Base-by-base conservation (phyloP, 1,140 invertebrate species). In the Anthonomus grandis region DNA sequence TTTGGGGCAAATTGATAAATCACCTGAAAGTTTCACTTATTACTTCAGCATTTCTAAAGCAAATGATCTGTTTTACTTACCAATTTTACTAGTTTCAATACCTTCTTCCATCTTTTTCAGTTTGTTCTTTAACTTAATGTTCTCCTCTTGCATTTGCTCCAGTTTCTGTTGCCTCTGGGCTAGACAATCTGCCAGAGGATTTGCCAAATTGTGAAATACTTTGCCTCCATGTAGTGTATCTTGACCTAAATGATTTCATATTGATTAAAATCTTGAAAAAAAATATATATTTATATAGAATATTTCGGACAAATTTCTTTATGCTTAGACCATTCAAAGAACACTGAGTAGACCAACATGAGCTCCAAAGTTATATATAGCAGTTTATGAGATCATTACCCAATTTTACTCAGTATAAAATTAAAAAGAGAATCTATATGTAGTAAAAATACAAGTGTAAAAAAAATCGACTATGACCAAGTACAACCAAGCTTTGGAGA, bases 61-160 rank as follows among this genome's bases (percentile, higher is more conserved):
- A 1, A 13, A 13, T 9, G n/a, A 22, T 19, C 10, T 2, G 15
- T 15, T 47, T 17, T 47, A 22, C 39, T 23, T 46, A 47, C 36
- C 69, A 9, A 79, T 59, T 48, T 73, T 73, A 58, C 73, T 78
- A 0, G 77, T 73, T 61, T 83, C 81, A 44, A 83, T 75, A 9
- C 79, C 80, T 46, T 85, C 76, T 64, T 84, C 79, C 39, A 83
- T 65, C 49, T 83, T 79, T 42, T 81, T 79, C 13, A 79, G 73
- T 60, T 75, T 77, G 3, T 72, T 67, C 66, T 77, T 79, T 1
- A 81, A 50, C 3, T 71, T 67, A 41, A 75, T 69, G 42, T 91
- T 81, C 76, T 94, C 91, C 41, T 83, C 82, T 60, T 85, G 77
- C 5, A 91, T 68, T 24, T 82, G 81, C 57, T 83, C 80, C 15